Evolutionary conservation across 2,113 vertebrate species (phyloP), one percentile per base, ranked within the genome.

Genomic region (Coptodon rendalli): DNA sequence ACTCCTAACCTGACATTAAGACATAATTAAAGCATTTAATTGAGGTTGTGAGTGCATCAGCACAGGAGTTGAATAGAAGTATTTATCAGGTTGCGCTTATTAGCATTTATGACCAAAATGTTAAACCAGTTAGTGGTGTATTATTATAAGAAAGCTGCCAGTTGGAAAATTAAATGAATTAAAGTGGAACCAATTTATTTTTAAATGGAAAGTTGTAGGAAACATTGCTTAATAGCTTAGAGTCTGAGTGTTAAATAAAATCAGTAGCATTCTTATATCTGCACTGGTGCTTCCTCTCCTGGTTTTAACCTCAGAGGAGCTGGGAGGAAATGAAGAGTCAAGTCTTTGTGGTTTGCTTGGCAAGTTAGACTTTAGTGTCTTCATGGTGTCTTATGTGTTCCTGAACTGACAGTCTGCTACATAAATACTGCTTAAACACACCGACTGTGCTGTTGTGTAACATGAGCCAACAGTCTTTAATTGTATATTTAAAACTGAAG

Each of bases 401-500:
- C 54, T 63, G 27, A 80, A 29, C 68, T 83, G 84, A 83, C 86
- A 83, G 61, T 81, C n/a, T 63, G 54, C 45, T 92, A 84, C 59
- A 13, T 78, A 78, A 50, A 34, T 50, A 78, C 73, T 78, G 45
- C 73, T 34, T 52, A 78, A 78, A 31, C 27, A 13, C 27, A 43
- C 71, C 17, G 16, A 85, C 48, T 83, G 52, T 80, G 24, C 57
- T 34, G n/a, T 80, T 53, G 50, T 43, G 38, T 56, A 34, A 56
- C 76, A 71, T 79, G 36, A 61, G 40, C 12, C 73, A 59, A 17
- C 50, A 50, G 73, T 40, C 22, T 86, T 80, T 83, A 86, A 90
- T 89, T 86, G 85, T 89, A 81, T 86, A 61, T 56, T 89, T 52
- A 84, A 61, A 50, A 81, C 36, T n/a, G 24, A 61, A 59, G 29